Evolutionary conservation across 1,140 invertebrate species (phyloP), one percentile per base, ranked within the genome.

Genomic region (Thaumetopoea pityocampa): DNA sequence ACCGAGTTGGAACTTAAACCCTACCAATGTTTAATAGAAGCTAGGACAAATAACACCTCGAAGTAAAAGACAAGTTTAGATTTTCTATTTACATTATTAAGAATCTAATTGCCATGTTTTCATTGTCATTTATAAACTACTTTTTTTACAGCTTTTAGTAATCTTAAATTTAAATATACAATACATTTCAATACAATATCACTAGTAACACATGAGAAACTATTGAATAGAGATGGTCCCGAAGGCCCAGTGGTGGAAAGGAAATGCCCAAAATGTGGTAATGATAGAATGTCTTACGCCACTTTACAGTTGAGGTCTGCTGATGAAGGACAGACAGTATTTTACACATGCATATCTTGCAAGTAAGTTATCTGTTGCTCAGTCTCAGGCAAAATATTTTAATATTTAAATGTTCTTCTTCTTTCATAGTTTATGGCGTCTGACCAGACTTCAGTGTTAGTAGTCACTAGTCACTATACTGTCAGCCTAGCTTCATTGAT

Each of bases 281-380:
- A 97, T 83, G 90, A 96, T 29, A 92, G 92, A 72, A 98, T 99
- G 95, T 94, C 93, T 0, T 99, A 98, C 83, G 93, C 94, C 5
- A 98, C 97, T 0, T 82, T 97, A 26, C 98, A 99, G 76, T 88
- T 98, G 1, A 86, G 98, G 66, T 98, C 96, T 3, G 97, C 97
- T 19, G 98, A 99, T 91, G 98, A 99, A 93, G 98, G 98, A 0
- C 98, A 99, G 85, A 99, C 98, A 6, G 95, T 99, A 2, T 99
- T 99, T 84, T 99, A 97, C 55, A 97, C 95, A 2, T 99, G 98
- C 87, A 90, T 92, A 10, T 93, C 94, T 65, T 99, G 98, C 94
- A 93, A 93, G 92, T 95, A 89, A 68, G 86, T 79, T 10, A 43
- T n/a, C n/a, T n/a, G n/a, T n/a, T n/a, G n/a, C n/a, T n/a, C n/a